These are phyloP conservation scores for Eulemur macaco DNA, from an alignment of 2,113 vertebrate species.

Conservation along the genomic window DNA sequence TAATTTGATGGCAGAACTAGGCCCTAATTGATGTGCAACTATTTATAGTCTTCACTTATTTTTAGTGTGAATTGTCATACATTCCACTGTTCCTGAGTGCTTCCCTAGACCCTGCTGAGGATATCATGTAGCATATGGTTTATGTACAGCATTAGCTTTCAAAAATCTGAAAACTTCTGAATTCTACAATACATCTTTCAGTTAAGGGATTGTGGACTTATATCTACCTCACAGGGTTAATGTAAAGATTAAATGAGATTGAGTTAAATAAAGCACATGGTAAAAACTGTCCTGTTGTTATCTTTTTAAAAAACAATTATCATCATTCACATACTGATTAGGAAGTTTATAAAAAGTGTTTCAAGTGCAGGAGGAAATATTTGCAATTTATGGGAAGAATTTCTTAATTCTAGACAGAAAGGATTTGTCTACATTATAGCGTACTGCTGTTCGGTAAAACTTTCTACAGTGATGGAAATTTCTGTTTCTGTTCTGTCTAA, in stretches of 20 bases:
- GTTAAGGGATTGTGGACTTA: neutral
- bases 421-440: neutral
- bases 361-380: neutral
- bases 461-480: neutral
- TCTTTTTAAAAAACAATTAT: constrained; percentile 1
- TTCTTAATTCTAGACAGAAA: constrained; percentile 13
- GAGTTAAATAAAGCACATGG: constrained; percentile 18
- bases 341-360: neutral
- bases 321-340: neutral
- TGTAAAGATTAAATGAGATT: neutral
- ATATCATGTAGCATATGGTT: neutral
- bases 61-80: neutral
- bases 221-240: neutral
- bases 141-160: neutral
- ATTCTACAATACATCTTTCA: constrained; percentile 12
- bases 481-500: neutral
- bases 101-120: neutral
- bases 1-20: neutral
- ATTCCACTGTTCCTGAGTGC: neutral
- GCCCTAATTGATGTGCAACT: neutral
- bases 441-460: neutral
- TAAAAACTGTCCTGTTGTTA: neutral
- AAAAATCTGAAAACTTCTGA: neutral
- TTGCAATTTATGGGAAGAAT: constrained; percentile 24
- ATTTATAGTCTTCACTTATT: neutral